Evolutionary conservation across 2,888 invertebrate species (phyloP).

Genomic region (Brachynemurus nebulosus): DNA sequence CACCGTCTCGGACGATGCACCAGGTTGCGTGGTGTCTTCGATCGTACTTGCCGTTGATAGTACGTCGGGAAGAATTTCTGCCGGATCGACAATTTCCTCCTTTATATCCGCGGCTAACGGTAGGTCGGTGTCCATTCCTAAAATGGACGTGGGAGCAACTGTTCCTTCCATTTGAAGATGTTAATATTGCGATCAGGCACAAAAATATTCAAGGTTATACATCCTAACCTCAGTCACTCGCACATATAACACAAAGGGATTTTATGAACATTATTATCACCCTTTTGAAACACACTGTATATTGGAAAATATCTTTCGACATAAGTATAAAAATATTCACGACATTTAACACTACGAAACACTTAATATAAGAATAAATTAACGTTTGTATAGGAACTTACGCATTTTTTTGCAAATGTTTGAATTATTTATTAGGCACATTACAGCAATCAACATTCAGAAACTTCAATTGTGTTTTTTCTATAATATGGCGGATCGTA

Average conservation of each 20-base stretch:
- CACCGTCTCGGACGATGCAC: conserved; percentile 1
- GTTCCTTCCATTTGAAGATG: conserved; percentile 3
- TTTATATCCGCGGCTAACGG: conserved; percentile 4
- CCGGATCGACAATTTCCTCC: conserved; percentile 8
- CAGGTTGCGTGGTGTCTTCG: not conserved
- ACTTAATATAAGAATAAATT: not conserved
- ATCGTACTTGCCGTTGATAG: not conserved
- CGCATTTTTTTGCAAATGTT: no score
- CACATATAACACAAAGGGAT: not conserved
- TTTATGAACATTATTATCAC: not conserved
- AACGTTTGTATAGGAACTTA: not conserved
- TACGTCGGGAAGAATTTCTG: conserved; percentile 1
- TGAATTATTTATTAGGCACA: not conserved
- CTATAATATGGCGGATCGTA: not conserved
- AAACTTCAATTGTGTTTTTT: conserved; percentile 1
- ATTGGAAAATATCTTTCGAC: no score
- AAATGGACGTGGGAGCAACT: not conserved
- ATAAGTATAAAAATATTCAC: not conserved
- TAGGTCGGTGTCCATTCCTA: conserved; percentile 4
- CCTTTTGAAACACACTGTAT: no score
- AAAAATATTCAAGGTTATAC: no score
- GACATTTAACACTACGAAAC: not conserved
- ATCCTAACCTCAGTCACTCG: not conserved
- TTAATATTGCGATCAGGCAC: no score
- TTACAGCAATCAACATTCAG: not conserved